A percentile compares a stretch with the other conserved stretches of the same genome.
Conservation (phyloP, 2,797 vertebrate genomes). For the Capromys pilorides region DNA sequence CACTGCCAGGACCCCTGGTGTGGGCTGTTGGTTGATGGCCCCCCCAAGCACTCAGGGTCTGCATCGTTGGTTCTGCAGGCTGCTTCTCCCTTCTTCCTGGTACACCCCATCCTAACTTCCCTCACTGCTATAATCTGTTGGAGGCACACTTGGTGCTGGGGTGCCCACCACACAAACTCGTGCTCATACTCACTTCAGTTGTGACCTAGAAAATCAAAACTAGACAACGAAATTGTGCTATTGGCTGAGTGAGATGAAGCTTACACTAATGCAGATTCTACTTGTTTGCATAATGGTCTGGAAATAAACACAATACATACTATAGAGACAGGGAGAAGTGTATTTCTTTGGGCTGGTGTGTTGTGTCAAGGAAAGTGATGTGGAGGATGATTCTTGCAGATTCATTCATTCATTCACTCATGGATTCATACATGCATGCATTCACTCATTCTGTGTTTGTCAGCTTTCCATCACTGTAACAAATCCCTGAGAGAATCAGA, state of each 20-base stretch:
- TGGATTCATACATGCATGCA: too few relatives aligned
- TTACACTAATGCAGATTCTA: not conserved
- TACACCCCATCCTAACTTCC: slow-evolving; percentile 70
- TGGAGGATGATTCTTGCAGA: not conserved
- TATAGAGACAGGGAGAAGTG: not conserved
- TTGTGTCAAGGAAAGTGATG: not conserved
- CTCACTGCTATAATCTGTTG: slow-evolving; percentile 69
- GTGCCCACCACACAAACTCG: not conserved
- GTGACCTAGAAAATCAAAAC: not conserved
- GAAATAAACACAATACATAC: not conserved
- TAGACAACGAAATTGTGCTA: not conserved
- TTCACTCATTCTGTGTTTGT: not conserved
- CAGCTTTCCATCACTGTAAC: not conserved
- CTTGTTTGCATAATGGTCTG: not conserved
- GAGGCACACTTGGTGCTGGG: slow-evolving; percentile 79
- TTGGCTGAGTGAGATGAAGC: not conserved
- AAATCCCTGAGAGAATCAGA: not conserved
- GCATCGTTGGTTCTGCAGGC: slow-evolving; percentile 72
- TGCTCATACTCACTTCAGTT: not conserved
- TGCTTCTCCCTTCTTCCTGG: slow-evolving; percentile 69
- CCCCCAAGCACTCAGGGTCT: slow-evolving; percentile 64
- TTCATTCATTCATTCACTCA: not conserved
- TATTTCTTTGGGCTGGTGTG: not conserved
- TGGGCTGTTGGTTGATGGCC: slow-evolving; percentile 29
- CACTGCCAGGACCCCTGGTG: not conserved